Evolutionary conservation across 2,797 vertebrate genomes (phyloP), one percentile per base, ranked within the genome.

Genomic region (Paedocypris micromegethes): DNA sequence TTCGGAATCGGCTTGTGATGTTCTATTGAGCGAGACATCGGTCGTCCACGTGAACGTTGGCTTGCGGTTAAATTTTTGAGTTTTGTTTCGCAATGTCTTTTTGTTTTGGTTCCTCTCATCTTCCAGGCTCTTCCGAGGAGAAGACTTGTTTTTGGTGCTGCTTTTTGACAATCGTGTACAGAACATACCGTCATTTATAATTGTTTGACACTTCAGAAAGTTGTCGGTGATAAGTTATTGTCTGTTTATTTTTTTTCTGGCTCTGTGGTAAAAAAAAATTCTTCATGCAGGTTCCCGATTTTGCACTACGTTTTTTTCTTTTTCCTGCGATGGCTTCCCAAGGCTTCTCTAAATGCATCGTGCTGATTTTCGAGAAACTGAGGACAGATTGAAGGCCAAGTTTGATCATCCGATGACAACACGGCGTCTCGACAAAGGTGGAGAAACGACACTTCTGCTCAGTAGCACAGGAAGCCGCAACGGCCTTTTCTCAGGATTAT

Each of bases 111-210:
- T 64, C 50, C 73, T 72, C 81, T 68, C 43, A 66, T 84, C 79
- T 76, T 73, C 53, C 79, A 75, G 73, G 54, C 57, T 77, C 80
- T 77, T 71, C 70, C 49, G 77, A 81, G 79, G 66, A 9, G 4
- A 50, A 72, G 5, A 62, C 45, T 74, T 77, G 83, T 80, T 86
- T 85, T 89, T 88, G 86, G 90, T 95, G 93, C 92, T 94, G 86
- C 89, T 92, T 92, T 88, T 90, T 88, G 94, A 98, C 96, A 98
- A 98, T 98, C 94, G 90, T 92, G 79, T 93, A 88, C 89, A 92
- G 89, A 91, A 84, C 44, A 7, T 84, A 81, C 81, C 38, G 80
- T 38, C 77, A 64, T 82, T 47, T 80, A 75, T 78, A 83, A 66
- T 78, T 78, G 80, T 74, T 80, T 67, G 53, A 63, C 41, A 5